These are phyloP conservation scores for Neoitamus cyanurus DNA, from an alignment of 2,888 invertebrate species.

Conservation along the genomic window DNA sequence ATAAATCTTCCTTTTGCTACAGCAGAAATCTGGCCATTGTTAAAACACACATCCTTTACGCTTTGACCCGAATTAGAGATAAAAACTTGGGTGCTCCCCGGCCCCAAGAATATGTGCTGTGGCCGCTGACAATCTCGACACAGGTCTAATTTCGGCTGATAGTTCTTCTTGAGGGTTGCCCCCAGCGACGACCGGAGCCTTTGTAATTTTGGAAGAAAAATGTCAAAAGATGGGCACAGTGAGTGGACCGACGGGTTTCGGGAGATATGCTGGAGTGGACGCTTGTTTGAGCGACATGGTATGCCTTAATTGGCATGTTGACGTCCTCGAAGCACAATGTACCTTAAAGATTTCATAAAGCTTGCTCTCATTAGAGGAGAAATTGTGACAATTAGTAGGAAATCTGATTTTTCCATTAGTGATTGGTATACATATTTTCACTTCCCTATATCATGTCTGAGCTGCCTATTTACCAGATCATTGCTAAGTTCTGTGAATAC, in stretches of 20 bases:
- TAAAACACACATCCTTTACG: slow-evolving; percentile 33
- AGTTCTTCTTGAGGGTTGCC: background rate
- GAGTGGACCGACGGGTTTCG: background rate
- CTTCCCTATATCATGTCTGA: no score
- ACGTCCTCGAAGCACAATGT: background rate
- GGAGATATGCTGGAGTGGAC: background rate
- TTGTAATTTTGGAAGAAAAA: background rate
- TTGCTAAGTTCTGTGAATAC: no score
- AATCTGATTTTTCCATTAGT: background rate
- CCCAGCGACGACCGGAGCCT: background rate
- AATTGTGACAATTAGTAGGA: background rate
- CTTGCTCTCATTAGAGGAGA: background rate
- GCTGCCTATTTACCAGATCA: no score
- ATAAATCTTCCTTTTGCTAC: slow-evolving; percentile 47
- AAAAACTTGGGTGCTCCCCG: slow-evolving; percentile 7
- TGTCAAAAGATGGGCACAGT: background rate
- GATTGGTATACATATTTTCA: no score
- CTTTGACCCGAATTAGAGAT: slow-evolving; percentile 28
- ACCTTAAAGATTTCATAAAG: background rate
- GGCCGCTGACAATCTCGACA: slow-evolving; percentile 1
- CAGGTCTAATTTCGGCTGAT: slow-evolving; percentile 14
- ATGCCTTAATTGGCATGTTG: background rate
- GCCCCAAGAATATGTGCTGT: slow-evolving; percentile 4
- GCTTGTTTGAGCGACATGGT: background rate
- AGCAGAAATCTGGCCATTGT: slow-evolving; percentile 37